Conservation (phyloP, 2,888 invertebrate genomes). For the Pherbina coryleti region DNA sequence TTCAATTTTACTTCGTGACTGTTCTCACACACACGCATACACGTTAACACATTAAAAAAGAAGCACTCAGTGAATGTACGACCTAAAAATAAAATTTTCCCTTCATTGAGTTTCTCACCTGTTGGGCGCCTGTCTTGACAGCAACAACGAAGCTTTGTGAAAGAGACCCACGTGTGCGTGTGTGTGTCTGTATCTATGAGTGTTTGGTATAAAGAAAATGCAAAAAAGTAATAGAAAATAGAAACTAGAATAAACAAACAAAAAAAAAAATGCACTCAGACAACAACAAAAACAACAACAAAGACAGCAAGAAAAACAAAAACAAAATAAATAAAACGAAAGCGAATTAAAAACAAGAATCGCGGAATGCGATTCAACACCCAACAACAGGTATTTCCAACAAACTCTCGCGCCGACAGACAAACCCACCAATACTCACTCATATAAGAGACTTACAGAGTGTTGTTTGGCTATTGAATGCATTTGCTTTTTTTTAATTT, state of each 20-base stretch:
- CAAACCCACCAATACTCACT: neutral
- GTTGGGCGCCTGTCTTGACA: neutral
- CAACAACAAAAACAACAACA: neutral
- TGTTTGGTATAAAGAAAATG: neutral
- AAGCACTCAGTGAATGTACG: slow-evolving; percentile 19
- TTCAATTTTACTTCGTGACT: neutral
- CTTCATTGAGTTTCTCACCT: slow-evolving; percentile 23
- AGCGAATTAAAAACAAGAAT: slow-evolving; percentile 21
- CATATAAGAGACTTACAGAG: neutral
- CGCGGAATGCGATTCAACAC: slow-evolving; percentile 21
- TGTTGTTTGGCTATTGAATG: neutral
- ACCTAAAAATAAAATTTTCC: slow-evolving; percentile 26
- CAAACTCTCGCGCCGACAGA: neutral
- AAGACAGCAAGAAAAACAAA: neutral
- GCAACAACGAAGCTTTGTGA: too few species aligned
- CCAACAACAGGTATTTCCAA: slow-evolving; percentile 14
- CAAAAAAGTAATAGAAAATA: neutral
- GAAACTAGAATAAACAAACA: slow-evolving; percentile 7
- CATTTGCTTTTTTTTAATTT: neutral
- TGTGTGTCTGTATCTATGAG: neutral
- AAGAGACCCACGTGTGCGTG: neutral
- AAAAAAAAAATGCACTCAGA: neutral
- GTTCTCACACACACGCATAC: neutral
- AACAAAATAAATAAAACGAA: slow-evolving; percentile 6
- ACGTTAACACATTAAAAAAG: neutral